Base-by-base conservation (phyloP, 2,113 vertebrate genomes). In the Gadus chalcogrammus region DNA sequence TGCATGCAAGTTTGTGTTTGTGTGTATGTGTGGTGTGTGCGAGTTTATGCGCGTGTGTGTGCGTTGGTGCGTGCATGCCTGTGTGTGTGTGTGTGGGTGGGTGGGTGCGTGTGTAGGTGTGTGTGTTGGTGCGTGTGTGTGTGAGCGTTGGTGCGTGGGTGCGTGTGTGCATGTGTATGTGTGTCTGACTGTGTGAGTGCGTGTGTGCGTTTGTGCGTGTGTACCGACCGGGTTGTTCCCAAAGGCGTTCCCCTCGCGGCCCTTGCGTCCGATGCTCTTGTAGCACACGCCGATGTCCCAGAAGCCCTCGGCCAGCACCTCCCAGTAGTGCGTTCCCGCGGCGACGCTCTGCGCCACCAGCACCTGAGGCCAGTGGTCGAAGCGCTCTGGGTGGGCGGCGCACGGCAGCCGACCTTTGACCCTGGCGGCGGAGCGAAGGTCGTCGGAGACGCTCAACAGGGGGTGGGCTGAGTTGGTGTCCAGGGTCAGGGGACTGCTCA, bases 351-450 rank as follows among this genome's bases (percentile, higher is more conserved):
- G 89, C 59, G 69, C 18, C 0, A 87, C 73, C 61, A 91, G 82
- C 67, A 92, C 87, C 75, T 92, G 90, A 0, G 90, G 84, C 90
- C 90, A 92, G 85, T 92, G 90, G 79, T 91, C 90, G 1, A 92
- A 91, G 7, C 90, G 89, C 20, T 91, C 87, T 0, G 82, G 78
- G 67, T 89, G 90, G 55, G 80, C 63, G 0, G 85, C 61, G 7
- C 76, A 80, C 13, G 87, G 81, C 20, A 83, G 82, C 0, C 88
- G 84, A 20, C 1, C 76, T 68, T 80, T 87, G 12, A 91, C 82
- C 13, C 88, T 71, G 1, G 38, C 65, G 1, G 80, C 89, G 18
- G 84, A 85, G n/a, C 78, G 86, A 52, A 90, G 82, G 77, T 90
- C 89, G 15, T 88, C 84, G 6, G 89, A 84, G 72, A 92, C 78